A percentile compares a stretch with the other conserved stretches of the same genome.
phyloP scores from a whole-genome alignment of 2,113 vertebrate species.

The Pseudorhombus dupliciocellatus region DNA sequence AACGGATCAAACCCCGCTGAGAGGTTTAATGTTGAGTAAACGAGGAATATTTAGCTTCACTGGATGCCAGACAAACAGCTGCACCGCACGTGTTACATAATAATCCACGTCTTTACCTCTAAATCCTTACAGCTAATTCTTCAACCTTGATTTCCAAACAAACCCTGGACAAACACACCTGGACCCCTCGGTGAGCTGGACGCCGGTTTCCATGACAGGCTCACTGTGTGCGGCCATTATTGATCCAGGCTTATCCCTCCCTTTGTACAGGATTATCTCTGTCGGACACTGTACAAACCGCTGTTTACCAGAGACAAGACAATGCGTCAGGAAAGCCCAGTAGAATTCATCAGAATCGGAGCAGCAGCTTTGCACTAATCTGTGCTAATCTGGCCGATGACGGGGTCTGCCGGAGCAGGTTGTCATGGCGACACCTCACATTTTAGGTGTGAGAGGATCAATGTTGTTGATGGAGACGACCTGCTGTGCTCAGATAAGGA shows the following conservation, averaged over 20 bases:
- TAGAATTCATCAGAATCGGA: slow-evolving; percentile 32
- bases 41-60: slow-evolving; percentile 8
- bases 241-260: slow-evolving; percentile 63
- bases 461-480: slow-evolving; percentile 9
- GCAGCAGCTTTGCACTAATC: slow-evolving; percentile 56
- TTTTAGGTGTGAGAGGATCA: slow-evolving; percentile 32
- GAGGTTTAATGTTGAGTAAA: not conserved
- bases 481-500: not conserved
- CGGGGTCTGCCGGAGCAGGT: slow-evolving; percentile 30
- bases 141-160: slow-evolving; percentile 19
- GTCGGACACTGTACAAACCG: slow-evolving; percentile 40
- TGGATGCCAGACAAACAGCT: slow-evolving; percentile 11
- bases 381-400: slow-evolving; percentile 50
- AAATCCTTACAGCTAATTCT: slow-evolving; percentile 24
- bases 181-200: slow-evolving; percentile 16
- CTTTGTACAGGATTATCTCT: slow-evolving; percentile 57
- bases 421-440: slow-evolving; percentile 41
- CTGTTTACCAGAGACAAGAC: slow-evolving; percentile 60
- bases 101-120: slow-evolving; percentile 28
- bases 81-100: not conserved
- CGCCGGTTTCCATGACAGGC: slow-evolving; percentile 29
- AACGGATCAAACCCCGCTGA: not conserved
- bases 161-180: slow-evolving; percentile 7
- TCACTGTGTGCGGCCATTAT: slow-evolving; percentile 52
- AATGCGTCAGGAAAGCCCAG: slow-evolving; percentile 33